Base-by-base conservation (phyloP, 2,888 invertebrate genomes). In the Oligia strigilis region DNA sequence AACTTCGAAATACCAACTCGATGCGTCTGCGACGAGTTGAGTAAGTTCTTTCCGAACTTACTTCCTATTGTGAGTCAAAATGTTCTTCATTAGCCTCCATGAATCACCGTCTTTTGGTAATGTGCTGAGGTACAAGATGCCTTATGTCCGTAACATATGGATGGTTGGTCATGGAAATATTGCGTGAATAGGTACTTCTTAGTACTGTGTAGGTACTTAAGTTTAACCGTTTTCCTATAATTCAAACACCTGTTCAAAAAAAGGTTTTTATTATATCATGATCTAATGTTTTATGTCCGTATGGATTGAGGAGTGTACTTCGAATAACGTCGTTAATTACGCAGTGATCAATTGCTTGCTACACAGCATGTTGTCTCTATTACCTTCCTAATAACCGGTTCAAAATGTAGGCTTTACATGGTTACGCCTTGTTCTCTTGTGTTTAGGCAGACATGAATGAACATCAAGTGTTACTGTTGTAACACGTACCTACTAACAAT, bases 61-160 rank as follows among this genome's bases (percentile, higher is more conserved):
- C 80, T 87, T 88, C 89, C 89, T 88, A 80, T 85, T 88, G 81
- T 88, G 88, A 88, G 76, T 88, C 89, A 88, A 88, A 81, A 78
- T 66, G 69, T 52, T 77, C 64, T 43, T 77, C 78, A 76, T 81
- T 80, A 75, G 62, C 36, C 66, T 69, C 36, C n/a, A 78, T 87
- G 87, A 88, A 29, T 88, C 88, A 88, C 36, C 52, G 13, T 49
- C 13, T 77, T 81, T 84, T 81, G 64, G 71, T 81, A 43, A 75
- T 64, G 60, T 58, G 13, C 55, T 52, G 43, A 72, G 46, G 77
- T 65, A 55, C 36, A 52, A 75, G 43, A 72, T 67, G 67, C 43
- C 70, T 74, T 76, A 49, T 78, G 83, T 77, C 43, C 0, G 40
- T 43, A 65, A 77, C n/a, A 58, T 60, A 75, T 72, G 77, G 52